Conservation (phyloP, 23 tunicate genomes). For the Corella eumyota region DNA sequence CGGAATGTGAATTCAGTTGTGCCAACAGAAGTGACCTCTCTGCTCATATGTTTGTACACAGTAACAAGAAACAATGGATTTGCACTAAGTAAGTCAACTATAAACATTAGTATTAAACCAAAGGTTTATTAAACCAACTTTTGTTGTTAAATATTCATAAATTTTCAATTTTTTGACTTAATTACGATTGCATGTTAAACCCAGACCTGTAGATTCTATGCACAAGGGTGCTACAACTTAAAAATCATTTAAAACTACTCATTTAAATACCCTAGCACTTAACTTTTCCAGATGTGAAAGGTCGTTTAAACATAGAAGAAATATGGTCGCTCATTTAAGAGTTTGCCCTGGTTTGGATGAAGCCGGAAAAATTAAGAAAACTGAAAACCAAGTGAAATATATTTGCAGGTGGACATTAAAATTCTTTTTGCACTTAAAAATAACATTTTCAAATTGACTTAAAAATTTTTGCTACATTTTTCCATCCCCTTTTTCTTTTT, state of each 20-base stretch:
- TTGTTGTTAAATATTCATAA: not conserved
- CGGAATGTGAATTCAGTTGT: constrained; percentile 50
- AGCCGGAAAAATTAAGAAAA: constrained; percentile 41
- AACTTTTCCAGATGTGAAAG: constrained; percentile 35
- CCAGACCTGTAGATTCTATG: no score
- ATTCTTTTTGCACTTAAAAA: no score
- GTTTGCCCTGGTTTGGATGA: constrained; percentile 59
- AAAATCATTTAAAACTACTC: no score
- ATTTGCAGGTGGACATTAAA: constrained; percentile 38
- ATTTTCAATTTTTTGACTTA: not conserved
- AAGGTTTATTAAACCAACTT: no score
- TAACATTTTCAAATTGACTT: no score
- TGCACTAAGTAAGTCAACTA: constrained; percentile 50
- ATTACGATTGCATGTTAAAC: not conserved
- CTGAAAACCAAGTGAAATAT: constrained; percentile 17
- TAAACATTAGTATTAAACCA: no score
- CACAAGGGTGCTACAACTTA: no score
- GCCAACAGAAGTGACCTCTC: constrained; percentile 52
- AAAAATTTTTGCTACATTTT: no score
- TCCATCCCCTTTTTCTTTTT: not conserved
- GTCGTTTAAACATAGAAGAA: constrained; percentile 68
- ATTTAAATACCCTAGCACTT: not conserved
- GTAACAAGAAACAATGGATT: constrained; percentile 31
- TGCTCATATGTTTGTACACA: constrained; percentile 64
- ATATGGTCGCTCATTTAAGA: constrained; percentile 66